Evolutionary conservation across 2,888 invertebrate genomes (phyloP), one percentile per base, ranked within the genome.

Genomic region (Leptinotarsa juncta): DNA sequence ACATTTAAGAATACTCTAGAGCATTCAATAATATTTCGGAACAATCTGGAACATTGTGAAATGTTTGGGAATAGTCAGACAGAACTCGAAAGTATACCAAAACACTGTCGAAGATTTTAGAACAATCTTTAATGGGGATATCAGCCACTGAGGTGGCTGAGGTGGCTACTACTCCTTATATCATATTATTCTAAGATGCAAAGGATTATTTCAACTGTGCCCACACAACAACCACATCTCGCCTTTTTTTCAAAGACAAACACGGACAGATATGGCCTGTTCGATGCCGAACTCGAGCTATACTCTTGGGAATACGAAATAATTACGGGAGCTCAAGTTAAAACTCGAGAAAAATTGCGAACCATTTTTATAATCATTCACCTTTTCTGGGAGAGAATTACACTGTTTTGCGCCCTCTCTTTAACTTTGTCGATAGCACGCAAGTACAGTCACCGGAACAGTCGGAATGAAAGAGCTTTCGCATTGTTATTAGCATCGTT

Each of bases 291-390:
- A 84, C 81, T 82, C 81, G 53, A 53, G 53, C n/a, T 42, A 26
- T 26, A 57, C 57, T 82, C 81, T 78, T 79, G 85, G 84, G 84
- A 85, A 83, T 83, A 85, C 82, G 85, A 86, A 87, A 87, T 87
- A 87, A 87, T 87, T 87, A 87, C 85, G 85, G 68, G 80, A 83
- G 85, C 86, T 86, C 86, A 85, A 86, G 85, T 86, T 86, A 87
- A 86, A 86, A 86, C 85, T 87, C 85, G 86, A 86, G 86, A 87
- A 87, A 87, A 87, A 87, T 86, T 86, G 86, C 85, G 82, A 84
- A 84, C 86, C 86, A 86, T 87, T 87, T 87, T 87, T 86, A 86
- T 87, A 86, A 86, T 87, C 86, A 84, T 87, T 87, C 87, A 87
- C 86, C 86, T 87, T 86, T 86, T 86, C 83, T 72, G 57, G 72